These are phyloP conservation scores for Sinhomidia bicolor DNA, from an alignment of 2,888 invertebrate genomes.

Conservation along the genomic window DNA sequence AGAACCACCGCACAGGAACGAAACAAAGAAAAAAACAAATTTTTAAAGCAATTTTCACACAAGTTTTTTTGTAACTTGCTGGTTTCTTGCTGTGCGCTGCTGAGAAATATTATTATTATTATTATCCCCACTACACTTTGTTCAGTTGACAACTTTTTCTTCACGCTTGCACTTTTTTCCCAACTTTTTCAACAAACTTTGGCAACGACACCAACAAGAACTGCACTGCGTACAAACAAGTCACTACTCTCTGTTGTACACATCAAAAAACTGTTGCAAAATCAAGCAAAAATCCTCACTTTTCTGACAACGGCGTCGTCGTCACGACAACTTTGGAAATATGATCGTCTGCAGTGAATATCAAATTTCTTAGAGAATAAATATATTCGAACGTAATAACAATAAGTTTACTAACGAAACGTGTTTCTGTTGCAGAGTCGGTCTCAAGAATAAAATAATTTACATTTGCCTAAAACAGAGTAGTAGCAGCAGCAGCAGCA, in stretches of 20 bases:
- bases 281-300: no score
- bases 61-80: neutral
- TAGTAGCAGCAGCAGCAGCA: no score
- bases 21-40: neutral
- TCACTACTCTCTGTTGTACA: no score
- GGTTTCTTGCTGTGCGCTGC: neutral
- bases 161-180: no score
- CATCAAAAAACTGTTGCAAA: neutral
- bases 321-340: slow-evolving; percentile 10
- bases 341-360: slow-evolving; percentile 28
- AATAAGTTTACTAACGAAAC: neutral
- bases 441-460: no score
- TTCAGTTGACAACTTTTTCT: neutral
- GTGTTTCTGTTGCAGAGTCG: neutral
- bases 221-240: no score
- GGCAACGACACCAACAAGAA: no score
- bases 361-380: slow-evolving; percentile 65
- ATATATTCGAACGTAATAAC: neutral
- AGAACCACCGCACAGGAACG: neutral
- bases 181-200: no score
- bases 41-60: neutral
- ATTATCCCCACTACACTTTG: neutral
- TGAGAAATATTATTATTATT: neutral
- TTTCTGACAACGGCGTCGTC: no score
- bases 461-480: no score